Conservation (phyloP, 2,113 vertebrate species). For the Nicator chloris region DNA sequence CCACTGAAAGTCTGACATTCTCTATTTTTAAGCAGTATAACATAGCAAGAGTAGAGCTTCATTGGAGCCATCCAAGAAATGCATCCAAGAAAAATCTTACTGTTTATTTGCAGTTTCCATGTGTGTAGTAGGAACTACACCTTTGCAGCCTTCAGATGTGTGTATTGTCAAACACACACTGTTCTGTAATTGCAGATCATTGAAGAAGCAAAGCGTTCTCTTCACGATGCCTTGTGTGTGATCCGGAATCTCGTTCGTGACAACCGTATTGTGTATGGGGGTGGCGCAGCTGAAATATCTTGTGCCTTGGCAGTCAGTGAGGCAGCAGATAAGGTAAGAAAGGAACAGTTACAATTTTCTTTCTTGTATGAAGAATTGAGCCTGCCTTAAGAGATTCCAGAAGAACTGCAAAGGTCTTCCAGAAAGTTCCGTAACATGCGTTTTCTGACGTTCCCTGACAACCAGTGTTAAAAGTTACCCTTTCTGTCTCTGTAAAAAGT, state of each 20-base stretch:
- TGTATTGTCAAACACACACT: not conserved
- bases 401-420: not conserved
- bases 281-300: slow-evolving; percentile 92
- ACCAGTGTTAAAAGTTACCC: not conserved
- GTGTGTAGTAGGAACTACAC: not conserved
- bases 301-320: slow-evolving; percentile 92
- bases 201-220: slow-evolving; percentile 94
- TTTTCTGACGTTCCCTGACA: not conserved
- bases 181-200: slow-evolving; percentile 79
- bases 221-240: slow-evolving; percentile 95
- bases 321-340: slow-evolving; percentile 90
- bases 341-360: not conserved
- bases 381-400: not conserved
- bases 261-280: slow-evolving; percentile 93
- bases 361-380: not conserved
- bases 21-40: not conserved
- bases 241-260: slow-evolving; percentile 95
- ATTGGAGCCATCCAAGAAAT: not conserved
- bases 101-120: not conserved
- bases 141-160: not conserved
- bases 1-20: not conserved
- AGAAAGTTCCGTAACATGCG: accelerated
- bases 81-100: not conserved
- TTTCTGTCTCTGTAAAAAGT: not conserved
- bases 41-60: not conserved